A percentile compares a stretch with the other conserved stretches of the same genome.
Conservation (phyloP, 2,888 invertebrate genomes). For the Serripes groenlandicus region DNA sequence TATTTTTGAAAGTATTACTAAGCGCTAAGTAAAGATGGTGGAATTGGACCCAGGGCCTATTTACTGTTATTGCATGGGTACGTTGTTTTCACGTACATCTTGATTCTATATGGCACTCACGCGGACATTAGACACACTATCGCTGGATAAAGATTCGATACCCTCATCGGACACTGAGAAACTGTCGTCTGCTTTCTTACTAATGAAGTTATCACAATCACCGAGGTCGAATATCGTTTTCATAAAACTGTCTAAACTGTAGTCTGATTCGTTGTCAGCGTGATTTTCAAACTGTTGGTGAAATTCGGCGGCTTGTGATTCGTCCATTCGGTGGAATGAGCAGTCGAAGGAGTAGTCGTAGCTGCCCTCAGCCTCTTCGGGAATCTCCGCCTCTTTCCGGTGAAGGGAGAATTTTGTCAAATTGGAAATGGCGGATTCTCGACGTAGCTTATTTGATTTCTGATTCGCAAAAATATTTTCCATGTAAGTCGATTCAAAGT, state of each 20-base stretch:
- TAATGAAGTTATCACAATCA: neutral
- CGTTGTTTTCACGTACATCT: too few relatives aligned
- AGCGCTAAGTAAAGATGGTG: too few relatives aligned
- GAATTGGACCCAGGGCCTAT: too few relatives aligned
- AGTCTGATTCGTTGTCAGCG: neutral
- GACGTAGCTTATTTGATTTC: conserved; percentile 22
- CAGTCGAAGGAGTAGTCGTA: conserved; percentile 55
- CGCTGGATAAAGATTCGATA: conserved; percentile 25
- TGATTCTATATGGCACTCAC: neutral
- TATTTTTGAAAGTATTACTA: too few relatives aligned
- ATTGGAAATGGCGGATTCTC: conserved; percentile 34
- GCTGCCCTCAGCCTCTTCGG: conserved; percentile 11
- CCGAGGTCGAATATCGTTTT: neutral
- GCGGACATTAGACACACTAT: conserved; percentile 17
- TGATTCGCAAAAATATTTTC: conserved; percentile 2
- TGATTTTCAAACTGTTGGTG: conserved; percentile 6
- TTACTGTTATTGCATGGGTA: too few relatives aligned
- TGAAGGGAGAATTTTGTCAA: conserved; percentile 18
- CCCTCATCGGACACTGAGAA: conserved; percentile 31
- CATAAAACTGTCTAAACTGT: conserved; percentile 28
- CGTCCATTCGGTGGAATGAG: conserved; percentile 36
- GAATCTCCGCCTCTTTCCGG: conserved; percentile 2
- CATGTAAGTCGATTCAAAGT: neutral
- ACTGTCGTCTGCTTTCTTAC: neutral
- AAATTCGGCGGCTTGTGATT: conserved; percentile 7